These are phyloP conservation scores for Sebastes vulpes DNA, from an alignment of 2,797 vertebrate species.

Conservation along the genomic window DNA sequence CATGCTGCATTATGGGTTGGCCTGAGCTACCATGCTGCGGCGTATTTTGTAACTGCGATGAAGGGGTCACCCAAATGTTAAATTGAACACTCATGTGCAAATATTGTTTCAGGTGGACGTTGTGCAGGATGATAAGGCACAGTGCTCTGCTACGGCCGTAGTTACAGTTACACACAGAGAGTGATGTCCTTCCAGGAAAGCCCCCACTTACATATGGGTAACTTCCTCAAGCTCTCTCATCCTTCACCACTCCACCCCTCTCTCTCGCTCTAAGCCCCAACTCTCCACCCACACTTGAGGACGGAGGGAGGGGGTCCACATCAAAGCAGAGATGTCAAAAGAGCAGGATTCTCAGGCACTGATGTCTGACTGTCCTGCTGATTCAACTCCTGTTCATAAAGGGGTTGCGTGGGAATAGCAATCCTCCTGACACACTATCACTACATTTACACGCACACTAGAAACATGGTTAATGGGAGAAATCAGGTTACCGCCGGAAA, in stretches of 20 bases:
- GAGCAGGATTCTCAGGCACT: slow-evolving; percentile 75
- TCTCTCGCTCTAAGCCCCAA: slow-evolving; percentile 52
- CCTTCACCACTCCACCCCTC: slow-evolving; percentile 60
- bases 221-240: slow-evolving; percentile 79
- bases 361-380: slow-evolving; percentile 77
- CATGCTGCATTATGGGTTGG: slow-evolving; percentile 84
- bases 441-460: slow-evolving; percentile 35
- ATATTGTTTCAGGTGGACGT: slow-evolving; percentile 90
- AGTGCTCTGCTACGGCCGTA: slow-evolving; percentile 68
- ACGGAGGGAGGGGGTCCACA: slow-evolving; percentile 77
- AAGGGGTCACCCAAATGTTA: slow-evolving; percentile 89
- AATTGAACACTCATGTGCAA: slow-evolving; percentile 88
- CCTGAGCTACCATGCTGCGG: slow-evolving; percentile 84
- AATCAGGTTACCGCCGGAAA: slow-evolving; percentile 51
- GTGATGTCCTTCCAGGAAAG: slow-evolving; percentile 88
- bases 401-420: slow-evolving; percentile 67
- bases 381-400: slow-evolving; percentile 74
- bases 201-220: slow-evolving; percentile 82
- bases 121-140: slow-evolving; percentile 85
- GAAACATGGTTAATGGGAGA: slow-evolving; percentile 33
- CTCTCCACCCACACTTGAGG: slow-evolving; percentile 72
- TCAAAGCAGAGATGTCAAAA: slow-evolving; percentile 81
- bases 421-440: slow-evolving; percentile 47
- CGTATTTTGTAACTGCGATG: slow-evolving; percentile 85
- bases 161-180: slow-evolving; percentile 82